phyloP scores from a whole-genome alignment of 2,888 invertebrate genomes.

The Nineta flava region DNA sequence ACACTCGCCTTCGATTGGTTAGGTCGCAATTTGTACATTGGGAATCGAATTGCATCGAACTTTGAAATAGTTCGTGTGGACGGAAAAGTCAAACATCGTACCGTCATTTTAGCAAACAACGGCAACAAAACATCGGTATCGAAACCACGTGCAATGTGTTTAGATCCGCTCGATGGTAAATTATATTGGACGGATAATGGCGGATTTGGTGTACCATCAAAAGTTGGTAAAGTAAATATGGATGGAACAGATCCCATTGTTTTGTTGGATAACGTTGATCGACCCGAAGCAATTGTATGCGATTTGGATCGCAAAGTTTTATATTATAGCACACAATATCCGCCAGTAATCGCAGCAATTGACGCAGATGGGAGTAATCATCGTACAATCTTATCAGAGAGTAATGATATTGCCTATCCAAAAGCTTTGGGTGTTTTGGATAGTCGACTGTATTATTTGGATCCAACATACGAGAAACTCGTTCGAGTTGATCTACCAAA shows the following conservation, averaged over 20 bases:
- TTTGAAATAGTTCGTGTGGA: conserved; percentile 80
- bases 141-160: conserved; percentile 68
- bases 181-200: conserved; percentile 96
- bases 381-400: conserved; percentile 48
- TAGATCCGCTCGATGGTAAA: conserved; percentile 89
- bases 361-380: conserved; percentile 56
- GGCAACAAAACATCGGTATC: conserved; percentile 75
- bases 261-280: conserved; percentile 50
- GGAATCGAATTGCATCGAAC: conserved; percentile 76
- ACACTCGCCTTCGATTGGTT: conserved; percentile 94
- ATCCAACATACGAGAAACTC: conserved; percentile 79
- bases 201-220: conserved; percentile 72
- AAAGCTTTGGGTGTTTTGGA: conserved; percentile 71
- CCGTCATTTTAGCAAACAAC: conserved; percentile 78
- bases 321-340: conserved; percentile 74
- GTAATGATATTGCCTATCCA: conserved; percentile 58
- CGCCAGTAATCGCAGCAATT: conserved; percentile 53
- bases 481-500: conserved; percentile 67
- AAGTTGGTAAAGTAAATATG: conserved; percentile 85
- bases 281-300: conserved; percentile 72
- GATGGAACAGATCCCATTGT: conserved; percentile 71
- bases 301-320: conserved; percentile 68
- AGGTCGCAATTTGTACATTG: conserved; percentile 85
- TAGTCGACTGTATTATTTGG: conserved; percentile 70
- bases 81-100: conserved; percentile 66